These are phyloP conservation scores for Dexiosoma caninum DNA, from an alignment of 2,888 invertebrate genomes.

Conservation along the genomic window DNA sequence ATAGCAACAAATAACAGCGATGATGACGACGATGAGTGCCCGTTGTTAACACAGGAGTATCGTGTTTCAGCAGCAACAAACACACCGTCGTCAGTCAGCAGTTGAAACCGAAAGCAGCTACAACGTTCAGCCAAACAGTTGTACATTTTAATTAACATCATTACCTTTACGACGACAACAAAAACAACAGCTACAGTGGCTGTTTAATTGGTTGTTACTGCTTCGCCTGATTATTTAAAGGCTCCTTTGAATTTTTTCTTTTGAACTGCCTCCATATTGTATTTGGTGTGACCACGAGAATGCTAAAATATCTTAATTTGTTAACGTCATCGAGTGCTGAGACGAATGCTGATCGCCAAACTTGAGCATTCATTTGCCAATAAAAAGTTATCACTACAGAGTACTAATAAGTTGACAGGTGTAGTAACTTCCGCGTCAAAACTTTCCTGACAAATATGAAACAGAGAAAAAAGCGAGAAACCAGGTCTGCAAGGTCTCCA, in stretches of 20 bases:
- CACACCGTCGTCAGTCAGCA: neutral
- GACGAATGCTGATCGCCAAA: constrained; percentile 40
- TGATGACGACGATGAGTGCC: constrained; percentile 31
- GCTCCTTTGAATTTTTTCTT: neutral
- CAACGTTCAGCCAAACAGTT: constrained; percentile 50
- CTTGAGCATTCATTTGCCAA: constrained; percentile 4
- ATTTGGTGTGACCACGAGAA: constrained; percentile 46
- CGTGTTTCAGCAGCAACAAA: constrained; percentile 48
- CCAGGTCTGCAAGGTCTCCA: too few relatives aligned
- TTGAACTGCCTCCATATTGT: neutral
- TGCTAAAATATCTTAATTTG: constrained; percentile 62
- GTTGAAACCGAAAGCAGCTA: constrained; percentile 12
- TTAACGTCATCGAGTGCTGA: constrained; percentile 49
- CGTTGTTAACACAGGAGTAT: constrained; percentile 56
- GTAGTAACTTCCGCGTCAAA: neutral
- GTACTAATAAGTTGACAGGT: neutral
- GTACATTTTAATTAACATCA: constrained; percentile 64
- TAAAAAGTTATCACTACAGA: neutral
- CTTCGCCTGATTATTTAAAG: constrained; percentile 33
- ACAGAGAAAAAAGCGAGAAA: too few relatives aligned
- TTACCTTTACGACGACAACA: constrained; percentile 56
- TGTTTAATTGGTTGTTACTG: constrained; percentile 54
- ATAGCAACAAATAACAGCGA: constrained; percentile 14
- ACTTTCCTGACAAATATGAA: too few relatives aligned
- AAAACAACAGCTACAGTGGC: constrained; percentile 28